Evolutionary conservation across 2,797 vertebrate genomes (phyloP), one percentile per base, ranked within the genome.

Genomic region (Lagorchestes hirsutus): DNA sequence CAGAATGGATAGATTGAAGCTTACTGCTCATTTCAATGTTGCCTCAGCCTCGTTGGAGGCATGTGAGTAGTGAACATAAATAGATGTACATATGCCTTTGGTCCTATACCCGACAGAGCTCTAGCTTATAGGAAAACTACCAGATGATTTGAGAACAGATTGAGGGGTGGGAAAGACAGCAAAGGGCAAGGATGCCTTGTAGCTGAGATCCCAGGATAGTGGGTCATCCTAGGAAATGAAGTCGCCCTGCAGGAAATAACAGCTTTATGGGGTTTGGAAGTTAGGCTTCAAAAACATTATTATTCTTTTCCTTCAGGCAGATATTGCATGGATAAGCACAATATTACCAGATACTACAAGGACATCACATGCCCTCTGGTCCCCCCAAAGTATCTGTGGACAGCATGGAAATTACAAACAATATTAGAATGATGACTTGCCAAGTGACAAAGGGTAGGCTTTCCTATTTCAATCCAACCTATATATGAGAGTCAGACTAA

Each of bases 241-340:
- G 57, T 50, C 1, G 28, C n/a, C 13, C 14, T 55, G 29, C 90
- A 59, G 55, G 4, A 11, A 95, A 93, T 95, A 91, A 55, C 5
- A 92, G 46, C 74, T 96, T 95, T 74, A 40, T 91, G 91, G 87
- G 10, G 40, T 31, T 87, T 14, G 57, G 87, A 54, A 59, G 55
- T 59, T 92, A 92, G 50, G 27, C 93, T n/a, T 96, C 46, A 94
- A 91, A 95, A 93, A 82, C 40, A 55, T 67, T 46, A 67, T 57
- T 92, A 57, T 50, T 90, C 40, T 94, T 97, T 90, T 92, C 91
- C 92, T 96, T 95, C 54, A 91, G 91, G 91, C 62, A 59, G 28
- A 54, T 90, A 91, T 93, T 96, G 1, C 8, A 13, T 93, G n/a
- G 50, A 55, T 67, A 92, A 93, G 67, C 22, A 90, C 46, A 96